phyloP scores from a whole-genome alignment of 2,888 invertebrate genomes.

The Hydriomena furcata region DNA sequence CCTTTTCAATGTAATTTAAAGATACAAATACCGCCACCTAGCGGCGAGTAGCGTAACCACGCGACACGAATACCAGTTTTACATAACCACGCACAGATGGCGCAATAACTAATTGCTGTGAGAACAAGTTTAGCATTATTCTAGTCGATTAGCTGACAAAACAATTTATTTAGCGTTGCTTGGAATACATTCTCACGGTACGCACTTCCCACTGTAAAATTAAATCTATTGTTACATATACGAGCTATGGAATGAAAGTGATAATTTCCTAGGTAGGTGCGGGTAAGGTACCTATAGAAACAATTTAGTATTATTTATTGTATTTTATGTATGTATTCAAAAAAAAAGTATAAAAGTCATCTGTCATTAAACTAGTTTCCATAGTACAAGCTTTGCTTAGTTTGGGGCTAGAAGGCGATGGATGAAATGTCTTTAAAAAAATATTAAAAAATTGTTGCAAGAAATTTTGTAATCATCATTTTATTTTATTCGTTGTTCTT shows the following conservation, averaged over 20 bases:
- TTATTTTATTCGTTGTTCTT: too few relatives aligned
- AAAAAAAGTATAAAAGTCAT: too few relatives aligned
- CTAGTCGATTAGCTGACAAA: constrained; percentile 37
- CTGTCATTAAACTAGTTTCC: too few relatives aligned
- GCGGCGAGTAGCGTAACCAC: constrained; percentile 32
- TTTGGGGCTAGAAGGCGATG: too few relatives aligned
- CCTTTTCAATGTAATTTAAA: neutral
- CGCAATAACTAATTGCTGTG: constrained; percentile 46
- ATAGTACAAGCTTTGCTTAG: too few relatives aligned
- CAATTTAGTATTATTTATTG: too few relatives aligned
- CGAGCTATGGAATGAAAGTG: neutral
- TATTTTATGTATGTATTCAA: too few relatives aligned
- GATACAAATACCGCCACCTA: constrained; percentile 48
- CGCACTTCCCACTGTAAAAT: constrained; percentile 34
- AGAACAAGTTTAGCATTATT: constrained; percentile 39
- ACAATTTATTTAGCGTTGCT: constrained; percentile 34
- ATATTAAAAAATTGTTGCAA: too few relatives aligned
- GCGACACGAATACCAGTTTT: constrained; percentile 37
- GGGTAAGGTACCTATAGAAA: too few relatives aligned
- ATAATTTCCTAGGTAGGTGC: too few relatives aligned
- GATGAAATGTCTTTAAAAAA: too few relatives aligned
- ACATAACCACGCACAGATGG: constrained; percentile 49
- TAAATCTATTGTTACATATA: constrained; percentile 15
- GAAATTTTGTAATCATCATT: too few relatives aligned
- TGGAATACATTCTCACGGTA: constrained; percentile 38